phyloP scores from a whole-genome alignment of 2,797 vertebrate genomes.

The Catamblyrhynchus diadema region DNA sequence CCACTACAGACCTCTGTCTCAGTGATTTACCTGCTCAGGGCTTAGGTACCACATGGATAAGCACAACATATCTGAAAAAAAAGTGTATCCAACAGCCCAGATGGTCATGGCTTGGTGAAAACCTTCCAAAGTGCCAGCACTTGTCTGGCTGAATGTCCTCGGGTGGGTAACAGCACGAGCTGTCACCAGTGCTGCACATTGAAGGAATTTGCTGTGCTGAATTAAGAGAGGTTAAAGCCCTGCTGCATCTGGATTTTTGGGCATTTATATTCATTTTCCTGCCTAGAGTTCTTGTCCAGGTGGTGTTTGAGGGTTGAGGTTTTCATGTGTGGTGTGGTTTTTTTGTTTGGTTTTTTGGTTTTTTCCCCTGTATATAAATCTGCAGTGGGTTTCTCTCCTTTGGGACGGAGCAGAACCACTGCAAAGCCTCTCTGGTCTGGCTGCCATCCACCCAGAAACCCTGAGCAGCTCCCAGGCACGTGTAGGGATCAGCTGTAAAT shows the following conservation, averaged over 20 bases:
- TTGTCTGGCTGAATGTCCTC: neutral
- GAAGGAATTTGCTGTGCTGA: neutral
- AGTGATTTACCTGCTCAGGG: neutral
- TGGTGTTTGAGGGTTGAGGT: neutral
- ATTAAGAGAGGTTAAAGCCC: neutral
- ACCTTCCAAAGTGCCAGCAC: neutral
- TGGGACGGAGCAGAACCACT: neutral
- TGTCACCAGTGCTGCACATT: neutral
- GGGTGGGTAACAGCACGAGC: neutral
- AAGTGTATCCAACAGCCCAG: neutral
- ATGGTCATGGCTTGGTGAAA: neutral
- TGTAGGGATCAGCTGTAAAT: neutral
- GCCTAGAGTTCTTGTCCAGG: neutral
- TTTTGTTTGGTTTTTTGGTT: neutral
- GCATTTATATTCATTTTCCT: neutral
- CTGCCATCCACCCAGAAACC: neutral
- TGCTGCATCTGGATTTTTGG: neutral
- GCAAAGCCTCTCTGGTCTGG: neutral
- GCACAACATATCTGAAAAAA: neutral
- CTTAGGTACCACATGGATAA: neutral
- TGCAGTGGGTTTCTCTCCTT: neutral
- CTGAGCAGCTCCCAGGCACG: neutral
- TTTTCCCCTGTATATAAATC: accelerated
- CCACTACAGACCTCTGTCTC: neutral
- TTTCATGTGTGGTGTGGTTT: neutral